phyloP scores from a whole-genome alignment of 2,797 vertebrate species.

The Cossypha dichroa region DNA sequence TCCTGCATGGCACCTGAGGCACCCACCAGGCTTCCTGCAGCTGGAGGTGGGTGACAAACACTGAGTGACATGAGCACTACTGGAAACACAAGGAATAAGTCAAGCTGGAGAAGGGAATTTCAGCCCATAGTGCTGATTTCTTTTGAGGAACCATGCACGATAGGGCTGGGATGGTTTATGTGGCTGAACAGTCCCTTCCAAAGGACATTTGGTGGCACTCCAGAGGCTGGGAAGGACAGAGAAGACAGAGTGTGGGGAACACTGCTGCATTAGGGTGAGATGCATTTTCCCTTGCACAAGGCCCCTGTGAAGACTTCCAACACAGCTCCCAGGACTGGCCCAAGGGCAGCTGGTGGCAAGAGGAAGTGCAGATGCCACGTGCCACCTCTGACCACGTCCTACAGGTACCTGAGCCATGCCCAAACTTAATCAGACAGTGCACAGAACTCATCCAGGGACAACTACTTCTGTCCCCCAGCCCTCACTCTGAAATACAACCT shows the following conservation, averaged over 20 bases:
- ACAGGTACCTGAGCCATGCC: fast-evolving
- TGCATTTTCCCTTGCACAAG: neutral
- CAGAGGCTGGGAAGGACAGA: neutral
- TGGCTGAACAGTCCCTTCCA: neutral
- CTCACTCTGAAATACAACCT: neutral
- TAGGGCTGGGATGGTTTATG: neutral
- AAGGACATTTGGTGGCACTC: too few species aligned
- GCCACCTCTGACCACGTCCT: neutral
- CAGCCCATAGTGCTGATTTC: neutral
- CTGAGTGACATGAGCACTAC: fast-evolving
- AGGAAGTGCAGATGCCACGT: fast-evolving
- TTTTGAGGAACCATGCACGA: fast-evolving
- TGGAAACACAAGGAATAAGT: neutral
- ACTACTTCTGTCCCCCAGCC: neutral
- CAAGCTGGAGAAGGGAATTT: neutral
- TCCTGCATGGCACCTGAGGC: neutral
- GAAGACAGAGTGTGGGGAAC: neutral
- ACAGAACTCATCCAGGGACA: neutral
- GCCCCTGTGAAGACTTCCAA: neutral
- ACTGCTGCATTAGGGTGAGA: neutral
- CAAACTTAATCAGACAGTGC: neutral
- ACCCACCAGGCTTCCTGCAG: fast-evolving
- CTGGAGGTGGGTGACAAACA: neutral
- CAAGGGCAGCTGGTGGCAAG: neutral
- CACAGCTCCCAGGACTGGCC: neutral